Base-by-base conservation (phyloP, 2,797 vertebrate species). In the Fistularia tabacaria region DNA sequence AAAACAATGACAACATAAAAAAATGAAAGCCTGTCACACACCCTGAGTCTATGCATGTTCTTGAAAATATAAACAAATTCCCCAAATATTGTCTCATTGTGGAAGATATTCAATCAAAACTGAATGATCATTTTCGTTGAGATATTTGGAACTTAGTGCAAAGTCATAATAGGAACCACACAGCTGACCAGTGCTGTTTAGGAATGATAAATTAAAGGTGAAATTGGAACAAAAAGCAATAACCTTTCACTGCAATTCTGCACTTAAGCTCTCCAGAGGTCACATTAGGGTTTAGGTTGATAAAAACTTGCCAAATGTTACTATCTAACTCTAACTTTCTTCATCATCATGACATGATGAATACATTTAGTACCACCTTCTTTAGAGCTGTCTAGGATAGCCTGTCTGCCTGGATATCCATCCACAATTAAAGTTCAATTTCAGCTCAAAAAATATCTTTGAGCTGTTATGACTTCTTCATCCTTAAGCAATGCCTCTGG, bases 111-210 rank as follows among this genome's bases (percentile, higher is more conserved):
- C 25, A 62, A 59, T 8, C 6, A 72, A 70, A 72, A 64, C 6
- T 43, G 61, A 71, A 64, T 7, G 46, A 41, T 39, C 10, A 7
- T 11, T 25, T 25, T 25, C 37, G 44, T 9, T 53, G 38, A 46
- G 55, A 64, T 13, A 14, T 6, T 60, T 25, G 12, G 5, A 86
- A 86, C 64, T 71, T 82, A 88, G 86, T 86, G 86, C 81, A 90
- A 89, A 84, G 73, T 85, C 47, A 84, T 62, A 59, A 82, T 64
- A 62, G 80, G 71, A 82, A 80, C 85, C 86, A 80, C 49, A 81
- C 88, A 88, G 88, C 88, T 85, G 85, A 87, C 88, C 88, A 87
- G 88, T 85, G 82, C 85, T 85, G 85, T 57, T 74, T 68, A 82
- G 83, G 85, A 53, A 57, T 81, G 74, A 80, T 82, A 89, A 88